Percentiles rank a stretch among this genome's conserved stretches.
Conservation (phyloP, 2,888 invertebrate genomes). For the Argyresthia goedartella region DNA sequence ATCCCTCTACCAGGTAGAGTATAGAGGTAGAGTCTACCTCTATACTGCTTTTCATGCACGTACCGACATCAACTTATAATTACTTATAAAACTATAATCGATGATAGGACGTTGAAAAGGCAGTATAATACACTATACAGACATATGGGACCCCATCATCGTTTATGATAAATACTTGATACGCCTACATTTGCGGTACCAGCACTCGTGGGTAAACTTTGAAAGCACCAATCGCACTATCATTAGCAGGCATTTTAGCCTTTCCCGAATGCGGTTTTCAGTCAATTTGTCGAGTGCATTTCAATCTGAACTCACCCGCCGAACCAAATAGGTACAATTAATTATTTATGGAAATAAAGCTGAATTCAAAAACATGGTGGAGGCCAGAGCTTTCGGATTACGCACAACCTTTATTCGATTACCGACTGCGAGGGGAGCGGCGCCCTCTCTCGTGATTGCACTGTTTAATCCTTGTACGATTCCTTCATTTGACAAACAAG, state of each 20-base stretch:
- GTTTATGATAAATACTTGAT: background rate
- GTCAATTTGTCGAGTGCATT: constrained; percentile 67
- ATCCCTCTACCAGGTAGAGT: too few species aligned
- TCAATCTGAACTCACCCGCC: constrained; percentile 51
- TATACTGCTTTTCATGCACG: too few species aligned
- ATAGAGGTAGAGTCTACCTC: too few species aligned
- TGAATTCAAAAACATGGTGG: constrained; percentile 42
- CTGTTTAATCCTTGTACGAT: too few species aligned
- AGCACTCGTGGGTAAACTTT: constrained; percentile 5
- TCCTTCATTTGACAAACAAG: too few species aligned
- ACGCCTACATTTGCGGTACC: background rate
- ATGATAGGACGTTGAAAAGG: too few species aligned
- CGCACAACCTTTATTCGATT: constrained; percentile 46
- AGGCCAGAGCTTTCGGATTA: constrained; percentile 14
- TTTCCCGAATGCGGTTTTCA: constrained; percentile 63
- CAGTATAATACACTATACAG: too few species aligned
- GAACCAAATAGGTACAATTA: constrained; percentile 52
- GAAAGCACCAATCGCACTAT: constrained; percentile 43
- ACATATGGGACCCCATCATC: too few species aligned
- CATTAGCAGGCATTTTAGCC: constrained; percentile 66
- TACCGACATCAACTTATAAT: too few species aligned
- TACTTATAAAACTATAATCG: too few species aligned
- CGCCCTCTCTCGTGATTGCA: too few species aligned
- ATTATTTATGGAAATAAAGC: constrained; percentile 66
- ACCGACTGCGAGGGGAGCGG: constrained; percentile 13